Evolutionary conservation across 64 coral and sea anemone genomes (phyloP), one percentile per base, ranked within the genome.

Genomic region (Trachythela sp.): DNA sequence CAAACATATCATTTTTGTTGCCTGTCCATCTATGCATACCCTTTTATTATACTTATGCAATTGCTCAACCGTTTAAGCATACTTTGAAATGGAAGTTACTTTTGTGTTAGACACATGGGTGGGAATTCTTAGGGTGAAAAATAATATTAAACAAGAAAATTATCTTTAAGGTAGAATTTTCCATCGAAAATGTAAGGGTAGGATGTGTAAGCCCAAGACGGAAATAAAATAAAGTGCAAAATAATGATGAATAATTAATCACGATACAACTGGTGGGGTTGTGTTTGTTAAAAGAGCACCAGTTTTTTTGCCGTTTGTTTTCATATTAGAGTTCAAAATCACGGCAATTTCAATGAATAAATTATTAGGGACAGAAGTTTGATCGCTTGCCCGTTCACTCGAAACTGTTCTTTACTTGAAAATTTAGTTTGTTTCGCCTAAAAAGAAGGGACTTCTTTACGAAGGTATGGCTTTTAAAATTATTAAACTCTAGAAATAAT

Each of bases 271-370:
- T 8, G 75, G 75, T 80, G 31, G 75, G 33, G 75, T 35, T 2
- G 31, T 11, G 37, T 35, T 80, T 11, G 14, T 80, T 35, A 80
- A 80, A 80, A 80, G 75, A 80, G 75, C 75, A 80, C 75, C 75
- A 80, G 75, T 80, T 80, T 35, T 72, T 80, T 80, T 68, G 20
- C 8, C 31, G 31, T 80, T 80, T 80, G 75, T 80, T 80, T 80
- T 80, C 37, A 80, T 37, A 64, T 64, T 64, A 64, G 20, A 64
- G 4, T 64, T n/a, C 56, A 64, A 64, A 64, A 64, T 64, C 31
- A 80, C 75, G 37, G 31, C 35, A 39, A 80, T 36, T 39, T 80
- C 32, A 36, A 80, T 80, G 30, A 80, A 80, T 80, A 80, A 80
- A 80, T 80, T 80, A 80, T 80, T 80, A 80, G 75, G 4, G 15